Percentiles rank a stretch among this genome's conserved stretches.
phyloP scores from a whole-genome alignment of 2,113 vertebrate species.

The Eulacestoma nigropectus region DNA sequence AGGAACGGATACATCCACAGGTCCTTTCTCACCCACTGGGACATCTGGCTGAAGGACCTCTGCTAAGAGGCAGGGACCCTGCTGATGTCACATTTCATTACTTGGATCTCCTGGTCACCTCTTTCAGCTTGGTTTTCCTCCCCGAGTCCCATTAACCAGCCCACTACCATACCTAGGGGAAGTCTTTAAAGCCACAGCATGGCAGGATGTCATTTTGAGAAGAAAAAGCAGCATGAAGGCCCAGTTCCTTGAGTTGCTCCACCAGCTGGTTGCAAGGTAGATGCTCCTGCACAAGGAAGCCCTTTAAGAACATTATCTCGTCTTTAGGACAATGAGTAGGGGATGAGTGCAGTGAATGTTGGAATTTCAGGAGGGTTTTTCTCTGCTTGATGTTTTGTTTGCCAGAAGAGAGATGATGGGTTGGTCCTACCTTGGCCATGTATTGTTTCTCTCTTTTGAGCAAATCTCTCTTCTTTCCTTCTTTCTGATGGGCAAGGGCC shows the following conservation, averaged over 20 bases:
- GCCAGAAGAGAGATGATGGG: not conserved
- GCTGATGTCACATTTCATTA: not conserved
- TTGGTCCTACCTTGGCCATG: not conserved
- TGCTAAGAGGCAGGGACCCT: not conserved
- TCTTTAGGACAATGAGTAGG: not conserved
- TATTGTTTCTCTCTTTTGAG: not conserved
- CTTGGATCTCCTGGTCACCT: not conserved
- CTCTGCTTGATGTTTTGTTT: not conserved
- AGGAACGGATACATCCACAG: not conserved
- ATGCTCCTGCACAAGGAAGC: not conserved
- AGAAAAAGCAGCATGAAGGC: fast-evolving
- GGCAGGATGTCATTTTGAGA: fast-evolving
- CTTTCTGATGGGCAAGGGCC: not conserved
- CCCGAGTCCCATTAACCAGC: not conserved
- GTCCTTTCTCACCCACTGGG: not conserved
- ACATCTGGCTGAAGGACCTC: not conserved
- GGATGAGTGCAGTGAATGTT: not conserved
- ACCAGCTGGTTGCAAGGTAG: not conserved
- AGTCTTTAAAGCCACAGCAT: fast-evolving
- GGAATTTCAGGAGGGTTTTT: not conserved
- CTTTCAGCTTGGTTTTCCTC: not conserved
- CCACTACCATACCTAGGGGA: not conserved
- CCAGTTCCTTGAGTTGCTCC: not conserved
- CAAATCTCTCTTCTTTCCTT: not conserved
- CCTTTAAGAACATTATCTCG: not conserved